Percentiles rank a stretch among this genome's conserved stretches.
Evolutionary conservation across 2,888 invertebrate genomes (phyloP).

Genomic region (Cantharis flavilabris): DNA sequence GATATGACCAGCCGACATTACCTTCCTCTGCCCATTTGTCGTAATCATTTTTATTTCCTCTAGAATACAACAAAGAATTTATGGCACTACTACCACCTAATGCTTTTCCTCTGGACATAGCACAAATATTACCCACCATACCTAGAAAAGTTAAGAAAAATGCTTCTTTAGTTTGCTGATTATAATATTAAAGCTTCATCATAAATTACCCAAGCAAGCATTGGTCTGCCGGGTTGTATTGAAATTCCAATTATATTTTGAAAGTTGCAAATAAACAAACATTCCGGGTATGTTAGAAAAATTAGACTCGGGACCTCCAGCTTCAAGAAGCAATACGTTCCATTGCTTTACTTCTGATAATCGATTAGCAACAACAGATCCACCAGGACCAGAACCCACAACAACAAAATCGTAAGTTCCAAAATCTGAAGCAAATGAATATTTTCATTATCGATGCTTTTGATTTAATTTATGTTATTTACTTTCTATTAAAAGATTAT

Average conservation of each 20-base stretch:
- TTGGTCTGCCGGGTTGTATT: not conserved
- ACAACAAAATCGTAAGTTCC: not conserved
- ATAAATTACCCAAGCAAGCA: not conserved
- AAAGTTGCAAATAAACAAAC: not conserved
- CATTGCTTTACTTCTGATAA: not conserved
- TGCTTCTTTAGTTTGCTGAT: too few species aligned
- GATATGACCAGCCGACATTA: slow-evolving; percentile 58
- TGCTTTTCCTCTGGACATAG: slow-evolving; percentile 63
- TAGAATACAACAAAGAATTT: slow-evolving; percentile 83
- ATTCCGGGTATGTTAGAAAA: not conserved
- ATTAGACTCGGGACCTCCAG: not conserved
- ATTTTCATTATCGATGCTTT: not conserved
- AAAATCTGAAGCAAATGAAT: not conserved
- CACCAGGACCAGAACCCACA: not conserved
- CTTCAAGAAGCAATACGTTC: not conserved
- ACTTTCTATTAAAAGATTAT: not conserved
- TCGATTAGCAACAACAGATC: not conserved
- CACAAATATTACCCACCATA: slow-evolving; percentile 53
- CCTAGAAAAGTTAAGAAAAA: not conserved
- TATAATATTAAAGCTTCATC: too few species aligned
- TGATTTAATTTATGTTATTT: not conserved
- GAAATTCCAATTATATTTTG: not conserved
- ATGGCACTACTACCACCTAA: slow-evolving; percentile 81
- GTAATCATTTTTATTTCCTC: slow-evolving; percentile 81
- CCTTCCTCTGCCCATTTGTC: slow-evolving; percentile 80